phyloP scores from a whole-genome alignment of 1,140 invertebrate genomes.

The Matsumurasca onukii region DNA sequence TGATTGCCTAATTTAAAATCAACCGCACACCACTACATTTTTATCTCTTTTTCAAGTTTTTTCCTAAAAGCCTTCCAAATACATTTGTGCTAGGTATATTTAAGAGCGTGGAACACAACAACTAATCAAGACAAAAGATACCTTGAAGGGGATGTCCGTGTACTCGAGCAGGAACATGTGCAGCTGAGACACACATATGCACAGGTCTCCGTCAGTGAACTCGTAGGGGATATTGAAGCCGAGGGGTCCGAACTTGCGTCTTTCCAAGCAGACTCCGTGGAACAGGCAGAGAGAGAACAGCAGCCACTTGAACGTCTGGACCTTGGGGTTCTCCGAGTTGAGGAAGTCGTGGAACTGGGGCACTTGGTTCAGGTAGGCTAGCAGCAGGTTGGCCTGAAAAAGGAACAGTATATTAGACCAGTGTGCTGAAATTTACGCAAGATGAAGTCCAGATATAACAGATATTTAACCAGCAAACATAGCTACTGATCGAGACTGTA shows the following conservation, averaged over 20 bases:
- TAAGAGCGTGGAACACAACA: no score
- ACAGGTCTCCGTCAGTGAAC: slow-evolving; percentile 72
- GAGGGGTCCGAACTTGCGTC: slow-evolving; percentile 69
- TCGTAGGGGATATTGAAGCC: slow-evolving; percentile 78
- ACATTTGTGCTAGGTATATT: no score
- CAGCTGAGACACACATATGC: slow-evolving; percentile 69
- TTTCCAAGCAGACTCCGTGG: slow-evolving; percentile 66
- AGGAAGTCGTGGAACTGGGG: slow-evolving; percentile 57
- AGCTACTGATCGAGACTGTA: no score
- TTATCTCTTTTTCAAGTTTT: no score
- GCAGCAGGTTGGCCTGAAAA: slow-evolving; percentile 60
- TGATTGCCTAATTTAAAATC: no score
- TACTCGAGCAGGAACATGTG: slow-evolving; percentile 67
- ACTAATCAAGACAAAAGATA: slow-evolving; percentile 40
- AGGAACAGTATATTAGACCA: not conserved
- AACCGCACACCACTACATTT: no score
- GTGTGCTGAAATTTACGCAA: not conserved
- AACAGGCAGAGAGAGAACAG: slow-evolving; percentile 71
- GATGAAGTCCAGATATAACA: not conserved
- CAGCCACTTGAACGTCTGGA: slow-evolving; percentile 61
- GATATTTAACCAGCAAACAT: not conserved
- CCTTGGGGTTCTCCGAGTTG: slow-evolving; percentile 53
- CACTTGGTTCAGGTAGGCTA: slow-evolving; percentile 57
- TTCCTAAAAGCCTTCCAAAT: no score
- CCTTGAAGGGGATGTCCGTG: slow-evolving; percentile 62